These are phyloP conservation scores for Stictocephala bisonia DNA, from an alignment of 2,888 invertebrate genomes.

Conservation along the genomic window DNA sequence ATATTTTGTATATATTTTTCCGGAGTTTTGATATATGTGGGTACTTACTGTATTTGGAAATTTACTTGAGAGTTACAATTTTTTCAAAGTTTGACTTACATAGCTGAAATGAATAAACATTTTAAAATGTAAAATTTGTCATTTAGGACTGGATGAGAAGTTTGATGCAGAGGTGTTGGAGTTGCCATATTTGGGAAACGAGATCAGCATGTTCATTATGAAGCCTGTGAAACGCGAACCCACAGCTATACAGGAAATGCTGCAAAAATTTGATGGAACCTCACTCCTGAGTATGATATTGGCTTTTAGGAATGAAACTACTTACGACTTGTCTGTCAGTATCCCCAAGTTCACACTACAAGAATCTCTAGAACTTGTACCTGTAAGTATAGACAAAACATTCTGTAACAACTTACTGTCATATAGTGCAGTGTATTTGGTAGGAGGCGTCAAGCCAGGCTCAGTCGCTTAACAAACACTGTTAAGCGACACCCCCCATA, in stretches of 20 bases:
- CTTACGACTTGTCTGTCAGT: constrained; percentile 75
- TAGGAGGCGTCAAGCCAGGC: too few relatives aligned
- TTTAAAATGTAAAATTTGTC: too few relatives aligned
- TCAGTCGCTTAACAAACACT: too few relatives aligned
- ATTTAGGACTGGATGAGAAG: constrained; percentile 79
- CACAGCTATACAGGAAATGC: constrained; percentile 73
- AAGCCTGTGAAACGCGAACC: constrained; percentile 77
- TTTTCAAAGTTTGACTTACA: too few relatives aligned
- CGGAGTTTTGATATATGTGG: too few relatives aligned
- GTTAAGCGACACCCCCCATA: too few relatives aligned
- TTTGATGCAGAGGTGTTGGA: constrained; percentile 85
- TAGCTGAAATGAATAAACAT: too few relatives aligned
- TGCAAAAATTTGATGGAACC: constrained; percentile 76
- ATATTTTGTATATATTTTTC: too few relatives aligned
- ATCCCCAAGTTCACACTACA: constrained; percentile 87
- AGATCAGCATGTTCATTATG: constrained; percentile 86
- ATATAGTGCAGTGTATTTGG: too few relatives aligned
- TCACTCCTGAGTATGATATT: constrained; percentile 69
- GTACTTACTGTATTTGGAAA: too few relatives aligned
- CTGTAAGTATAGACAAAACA: constrained; percentile 71
- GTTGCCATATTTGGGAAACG: constrained; percentile 85
- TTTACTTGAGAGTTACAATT: too few relatives aligned
- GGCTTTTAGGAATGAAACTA: constrained; percentile 71
- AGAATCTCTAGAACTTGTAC: constrained; percentile 73
- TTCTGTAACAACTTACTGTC: too few relatives aligned